Percentiles rank a stretch among this genome's conserved stretches.
Evolutionary conservation across 2,797 vertebrate genomes (phyloP).

Genomic region (Parauchenoglanis ngamensis): DNA sequence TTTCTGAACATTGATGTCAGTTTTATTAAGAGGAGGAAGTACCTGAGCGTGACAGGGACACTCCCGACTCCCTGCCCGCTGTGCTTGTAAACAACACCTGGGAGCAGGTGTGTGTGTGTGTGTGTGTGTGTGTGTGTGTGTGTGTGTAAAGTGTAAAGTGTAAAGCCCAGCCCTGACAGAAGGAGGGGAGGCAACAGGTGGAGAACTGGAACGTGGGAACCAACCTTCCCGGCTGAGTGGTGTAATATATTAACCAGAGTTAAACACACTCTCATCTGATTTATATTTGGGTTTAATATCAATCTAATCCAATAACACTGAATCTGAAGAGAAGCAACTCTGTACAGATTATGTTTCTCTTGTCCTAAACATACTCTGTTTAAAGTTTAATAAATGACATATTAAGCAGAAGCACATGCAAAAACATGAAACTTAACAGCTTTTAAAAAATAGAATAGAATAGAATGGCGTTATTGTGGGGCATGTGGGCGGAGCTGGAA

Average conservation of each 20-base stretch:
- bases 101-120: constrained; percentile 32
- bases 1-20: background rate
- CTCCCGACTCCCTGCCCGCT: background rate
- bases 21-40: background rate
- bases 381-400: background rate
- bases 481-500: background rate
- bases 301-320: background rate
- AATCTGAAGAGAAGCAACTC: background rate
- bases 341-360: background rate
- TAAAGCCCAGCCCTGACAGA: constrained; percentile 18
- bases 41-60: background rate
- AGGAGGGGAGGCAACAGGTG: constrained; percentile 25
- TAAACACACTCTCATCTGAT: background rate
- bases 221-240: background rate
- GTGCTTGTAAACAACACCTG: constrained; percentile 41
- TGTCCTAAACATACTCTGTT: background rate
- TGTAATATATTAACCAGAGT: background rate
- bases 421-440: background rate
- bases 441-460: background rate
- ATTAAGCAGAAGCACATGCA: background rate
- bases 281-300: background rate
- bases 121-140: constrained; percentile 34
- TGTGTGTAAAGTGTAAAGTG: constrained; percentile 13
- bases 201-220: constrained; percentile 45
- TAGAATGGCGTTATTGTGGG: background rate